phyloP scores from a whole-genome alignment of 2,113 vertebrate species.

The Potamarius usumacintae region DNA sequence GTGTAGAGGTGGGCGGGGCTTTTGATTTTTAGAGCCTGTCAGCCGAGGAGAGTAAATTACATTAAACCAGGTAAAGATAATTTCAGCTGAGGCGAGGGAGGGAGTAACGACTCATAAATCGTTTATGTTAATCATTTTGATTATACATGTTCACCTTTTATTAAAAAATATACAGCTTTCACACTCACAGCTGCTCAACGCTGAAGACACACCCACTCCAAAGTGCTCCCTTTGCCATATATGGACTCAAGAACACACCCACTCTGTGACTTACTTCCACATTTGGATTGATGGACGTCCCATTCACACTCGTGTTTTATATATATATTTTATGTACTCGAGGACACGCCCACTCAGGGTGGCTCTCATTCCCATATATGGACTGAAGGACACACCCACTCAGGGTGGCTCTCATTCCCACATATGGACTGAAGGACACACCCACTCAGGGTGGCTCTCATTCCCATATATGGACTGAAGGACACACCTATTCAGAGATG shows the following conservation, averaged over 20 bases:
- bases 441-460: neutral
- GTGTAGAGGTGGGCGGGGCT: neutral
- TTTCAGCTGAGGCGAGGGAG: neutral
- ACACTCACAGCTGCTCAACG: neutral
- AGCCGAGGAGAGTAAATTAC: neutral
- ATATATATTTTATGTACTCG: neutral
- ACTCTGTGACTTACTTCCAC: neutral
- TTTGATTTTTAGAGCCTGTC: too few relatives aligned
- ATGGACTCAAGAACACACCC: neutral
- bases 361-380: too few relatives aligned
- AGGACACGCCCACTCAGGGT: too few relatives aligned
- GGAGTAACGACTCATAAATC: neutral
- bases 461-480: neutral
- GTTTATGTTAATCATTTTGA: neutral
- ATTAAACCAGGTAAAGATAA: neutral
- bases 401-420: neutral
- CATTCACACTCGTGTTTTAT: neutral
- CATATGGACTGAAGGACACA: neutral
- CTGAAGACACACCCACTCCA: neutral
- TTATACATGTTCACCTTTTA: neutral
- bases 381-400: neutral
- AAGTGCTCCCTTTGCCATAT: neutral
- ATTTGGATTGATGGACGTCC: neutral
- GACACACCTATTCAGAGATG: too few relatives aligned
- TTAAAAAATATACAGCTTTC: neutral